phyloP scores from a whole-genome alignment of 2,113 vertebrate genomes.

The Forbesichthys papilliferus region DNA sequence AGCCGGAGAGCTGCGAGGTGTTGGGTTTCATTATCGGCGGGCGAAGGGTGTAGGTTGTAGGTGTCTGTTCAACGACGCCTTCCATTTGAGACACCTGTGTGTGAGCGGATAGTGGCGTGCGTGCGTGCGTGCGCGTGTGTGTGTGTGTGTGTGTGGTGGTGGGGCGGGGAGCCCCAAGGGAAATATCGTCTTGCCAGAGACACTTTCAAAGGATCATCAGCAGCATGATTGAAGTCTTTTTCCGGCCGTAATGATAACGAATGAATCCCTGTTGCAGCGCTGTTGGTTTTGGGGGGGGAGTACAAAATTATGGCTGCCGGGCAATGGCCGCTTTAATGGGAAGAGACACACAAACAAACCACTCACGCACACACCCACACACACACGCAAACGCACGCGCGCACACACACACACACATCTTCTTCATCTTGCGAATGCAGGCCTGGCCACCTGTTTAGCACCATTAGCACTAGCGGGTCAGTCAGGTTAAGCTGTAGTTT shows the following conservation, averaged over 20 bases:
- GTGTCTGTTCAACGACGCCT: slow-evolving; percentile 3
- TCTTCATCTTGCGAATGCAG: background rate
- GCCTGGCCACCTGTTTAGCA: too few species aligned
- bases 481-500: too few species aligned
- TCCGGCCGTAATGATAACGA: slow-evolving; percentile 66
- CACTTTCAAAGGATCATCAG: slow-evolving; percentile 21
- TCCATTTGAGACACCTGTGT: slow-evolving; percentile 22
- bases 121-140: slow-evolving; percentile 14
- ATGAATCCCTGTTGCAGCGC: slow-evolving; percentile 28
- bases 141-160: slow-evolving; percentile 6
- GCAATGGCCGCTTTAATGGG: slow-evolving; percentile 54
- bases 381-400: slow-evolving; percentile 3
- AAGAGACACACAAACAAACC: slow-evolving; percentile 54
- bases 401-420: slow-evolving; percentile 15
- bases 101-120: background rate
- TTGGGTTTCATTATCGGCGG: slow-evolving; percentile 68
- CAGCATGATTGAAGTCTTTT: slow-evolving; percentile 76
- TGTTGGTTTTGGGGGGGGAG: slow-evolving; percentile 42
- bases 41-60: slow-evolving; percentile 55
- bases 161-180: slow-evolving; percentile 14
- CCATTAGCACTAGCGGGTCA: too few species aligned
- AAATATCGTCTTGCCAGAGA: slow-evolving; percentile 36
- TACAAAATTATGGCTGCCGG: slow-evolving; percentile 58
- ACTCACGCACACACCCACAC: slow-evolving; percentile 35
- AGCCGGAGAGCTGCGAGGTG: slow-evolving; percentile 41